Conservation (phyloP, 1,140 invertebrate genomes). For the Trissolcus basalis region DNA sequence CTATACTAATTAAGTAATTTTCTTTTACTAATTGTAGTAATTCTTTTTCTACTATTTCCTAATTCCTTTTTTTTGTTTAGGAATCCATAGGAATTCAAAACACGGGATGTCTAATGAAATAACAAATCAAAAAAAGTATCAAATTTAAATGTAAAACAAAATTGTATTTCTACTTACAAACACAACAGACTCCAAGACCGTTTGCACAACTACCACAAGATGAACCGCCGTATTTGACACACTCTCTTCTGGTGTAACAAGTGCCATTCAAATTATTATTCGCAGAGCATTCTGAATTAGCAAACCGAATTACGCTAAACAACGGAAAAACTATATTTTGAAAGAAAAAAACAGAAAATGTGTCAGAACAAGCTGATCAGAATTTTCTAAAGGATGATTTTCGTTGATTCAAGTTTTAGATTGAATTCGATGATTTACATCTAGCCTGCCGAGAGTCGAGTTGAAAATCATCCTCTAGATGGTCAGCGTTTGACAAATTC, state of each 20-base stretch:
- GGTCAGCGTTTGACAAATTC: conserved; percentile 29
- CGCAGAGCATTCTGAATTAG: conserved; percentile 80
- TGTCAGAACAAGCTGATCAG: neutral
- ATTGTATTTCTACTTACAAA: conserved; percentile 79
- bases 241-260: conserved; percentile 85
- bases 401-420: neutral
- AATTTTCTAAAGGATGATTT: conserved; percentile 20
- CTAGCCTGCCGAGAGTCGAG: conserved; percentile 30
- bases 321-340: conserved; percentile 79
- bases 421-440: conserved; percentile 45
- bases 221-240: conserved; percentile 81
- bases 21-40: too few relatives aligned
- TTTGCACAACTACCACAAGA: conserved; percentile 83
- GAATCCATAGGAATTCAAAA: too few relatives aligned
- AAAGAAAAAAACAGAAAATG: conserved; percentile 7
- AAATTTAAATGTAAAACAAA: neutral
- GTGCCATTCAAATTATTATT: conserved; percentile 82
- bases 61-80: too few relatives aligned
- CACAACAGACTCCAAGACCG: conserved; percentile 84
- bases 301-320: conserved; percentile 84
- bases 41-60: too few relatives aligned
- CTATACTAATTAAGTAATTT: too few relatives aligned
- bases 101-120: too few relatives aligned
- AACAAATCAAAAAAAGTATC: conserved; percentile 17
- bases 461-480: conserved; percentile 57